Percentiles rank a stretch among this genome's conserved stretches.
These are phyloP conservation scores for Nomada fabriciana DNA, from an alignment of 2,888 invertebrate species.

Conservation along the genomic window DNA sequence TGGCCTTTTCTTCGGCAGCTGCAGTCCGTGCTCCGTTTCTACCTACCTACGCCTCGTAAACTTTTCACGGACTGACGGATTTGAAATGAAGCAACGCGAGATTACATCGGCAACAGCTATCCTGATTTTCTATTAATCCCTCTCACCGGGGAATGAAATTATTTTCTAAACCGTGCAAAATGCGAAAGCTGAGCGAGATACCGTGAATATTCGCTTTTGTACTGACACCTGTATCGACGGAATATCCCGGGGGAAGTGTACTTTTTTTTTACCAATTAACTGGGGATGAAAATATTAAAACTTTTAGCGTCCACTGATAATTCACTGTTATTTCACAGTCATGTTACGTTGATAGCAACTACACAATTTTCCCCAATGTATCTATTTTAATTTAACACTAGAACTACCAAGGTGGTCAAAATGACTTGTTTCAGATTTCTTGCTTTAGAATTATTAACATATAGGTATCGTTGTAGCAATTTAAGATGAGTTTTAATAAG, in stretches of 20 bases:
- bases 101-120: constrained; percentile 35
- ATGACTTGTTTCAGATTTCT: too few relatives aligned
- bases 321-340: neutral
- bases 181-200: neutral
- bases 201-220: neutral
- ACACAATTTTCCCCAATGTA: neutral
- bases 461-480: too few relatives aligned
- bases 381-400: too few relatives aligned
- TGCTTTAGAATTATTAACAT: too few relatives aligned
- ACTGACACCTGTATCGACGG: neutral
- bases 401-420: too few relatives aligned
- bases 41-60: constrained; percentile 61
- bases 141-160: neutral
- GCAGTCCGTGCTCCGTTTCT: constrained; percentile 60
- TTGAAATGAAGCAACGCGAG: constrained; percentile 46
- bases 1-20: constrained; percentile 67
- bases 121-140: constrained; percentile 1
- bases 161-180: neutral
- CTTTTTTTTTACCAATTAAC: too few relatives aligned
- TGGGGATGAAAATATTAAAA: neutral
- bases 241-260: neutral
- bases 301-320: neutral
- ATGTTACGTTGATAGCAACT: constrained; percentile 18
- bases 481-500: too few relatives aligned
- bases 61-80: constrained; percentile 62